These are phyloP conservation scores for Drosophila rubida DNA, from an alignment of 2,888 invertebrate species.

Conservation along the genomic window DNA sequence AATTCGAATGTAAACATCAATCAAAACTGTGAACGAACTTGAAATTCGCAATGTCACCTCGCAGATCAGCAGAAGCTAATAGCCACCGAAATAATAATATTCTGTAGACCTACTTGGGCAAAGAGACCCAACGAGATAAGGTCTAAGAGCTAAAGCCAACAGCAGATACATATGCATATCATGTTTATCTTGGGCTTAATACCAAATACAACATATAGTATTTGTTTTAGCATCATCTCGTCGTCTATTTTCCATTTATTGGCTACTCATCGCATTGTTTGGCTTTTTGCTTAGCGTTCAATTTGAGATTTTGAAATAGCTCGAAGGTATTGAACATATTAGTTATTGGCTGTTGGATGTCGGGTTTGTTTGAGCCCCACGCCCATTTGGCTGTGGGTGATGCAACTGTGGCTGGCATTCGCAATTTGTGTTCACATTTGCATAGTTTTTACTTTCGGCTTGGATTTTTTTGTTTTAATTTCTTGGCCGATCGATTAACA, in stretches of 20 bases:
- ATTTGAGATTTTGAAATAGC: slow-evolving; percentile 10
- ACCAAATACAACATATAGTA: background rate
- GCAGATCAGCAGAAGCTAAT: too few species aligned
- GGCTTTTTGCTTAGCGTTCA: slow-evolving; percentile 36
- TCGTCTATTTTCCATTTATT: background rate
- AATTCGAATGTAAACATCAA: background rate
- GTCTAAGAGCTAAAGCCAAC: background rate
- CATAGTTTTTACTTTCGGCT: slow-evolving; percentile 57
- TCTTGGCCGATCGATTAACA: slow-evolving; percentile 69
- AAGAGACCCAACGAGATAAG: background rate
- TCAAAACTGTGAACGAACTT: background rate
- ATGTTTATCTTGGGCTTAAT: background rate
- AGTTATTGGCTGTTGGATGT: slow-evolving; percentile 24
- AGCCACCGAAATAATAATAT: too few species aligned
- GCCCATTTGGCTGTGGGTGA: slow-evolving; percentile 50
- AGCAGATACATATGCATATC: background rate
- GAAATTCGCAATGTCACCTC: too few species aligned
- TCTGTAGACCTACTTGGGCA: background rate
- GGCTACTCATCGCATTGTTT: slow-evolving; percentile 22
- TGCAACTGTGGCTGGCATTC: slow-evolving; percentile 51
- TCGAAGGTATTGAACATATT: slow-evolving; percentile 16
- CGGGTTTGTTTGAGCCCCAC: slow-evolving; percentile 29
- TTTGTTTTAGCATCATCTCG: slow-evolving; percentile 2
- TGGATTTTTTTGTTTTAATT: slow-evolving; percentile 66
- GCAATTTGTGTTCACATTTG: slow-evolving; percentile 59